phyloP scores from a whole-genome alignment of 2,888 invertebrate genomes.

The Patella pellucida region DNA sequence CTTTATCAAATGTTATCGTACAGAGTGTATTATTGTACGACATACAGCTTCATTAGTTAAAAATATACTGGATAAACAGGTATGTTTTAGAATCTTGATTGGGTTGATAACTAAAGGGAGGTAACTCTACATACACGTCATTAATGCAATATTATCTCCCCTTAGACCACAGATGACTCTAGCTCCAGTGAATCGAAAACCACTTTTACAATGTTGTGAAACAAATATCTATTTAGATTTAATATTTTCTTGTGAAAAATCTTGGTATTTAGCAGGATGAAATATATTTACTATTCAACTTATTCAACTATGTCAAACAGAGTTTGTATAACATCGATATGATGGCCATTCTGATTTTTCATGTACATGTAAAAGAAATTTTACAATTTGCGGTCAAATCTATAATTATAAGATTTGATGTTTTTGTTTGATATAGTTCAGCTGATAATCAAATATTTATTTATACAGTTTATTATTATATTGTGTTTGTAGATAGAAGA shows the following conservation, averaged over 20 bases:
- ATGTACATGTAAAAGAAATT: background rate
- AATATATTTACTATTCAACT: no score
- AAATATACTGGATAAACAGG: slow-evolving; percentile 67
- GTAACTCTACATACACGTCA: no score
- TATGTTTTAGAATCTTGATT: slow-evolving; percentile 19
- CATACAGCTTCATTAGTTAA: slow-evolving; percentile 62
- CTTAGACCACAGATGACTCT: no score
- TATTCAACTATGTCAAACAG: no score
- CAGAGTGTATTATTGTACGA: slow-evolving; percentile 65
- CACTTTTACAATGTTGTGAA: no score
- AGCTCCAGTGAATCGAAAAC: no score
- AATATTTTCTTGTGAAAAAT: no score
- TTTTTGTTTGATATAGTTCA: background rate
- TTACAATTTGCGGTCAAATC: background rate
- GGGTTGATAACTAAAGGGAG: no score
- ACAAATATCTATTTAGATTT: no score
- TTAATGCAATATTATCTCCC: no score
- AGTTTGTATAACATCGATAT: background rate
- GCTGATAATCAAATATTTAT: background rate
- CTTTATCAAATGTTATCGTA: slow-evolving; percentile 65
- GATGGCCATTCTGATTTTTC: background rate
- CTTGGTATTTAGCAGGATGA: no score
- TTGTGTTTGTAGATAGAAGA: slow-evolving; percentile 58
- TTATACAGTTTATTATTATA: background rate
- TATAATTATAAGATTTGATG: background rate